A percentile compares a stretch with the other conserved stretches of the same genome.
These are phyloP conservation scores for Turdus rufiventris DNA, from an alignment of 2,113 vertebrate genomes.

Conservation along the genomic window DNA sequence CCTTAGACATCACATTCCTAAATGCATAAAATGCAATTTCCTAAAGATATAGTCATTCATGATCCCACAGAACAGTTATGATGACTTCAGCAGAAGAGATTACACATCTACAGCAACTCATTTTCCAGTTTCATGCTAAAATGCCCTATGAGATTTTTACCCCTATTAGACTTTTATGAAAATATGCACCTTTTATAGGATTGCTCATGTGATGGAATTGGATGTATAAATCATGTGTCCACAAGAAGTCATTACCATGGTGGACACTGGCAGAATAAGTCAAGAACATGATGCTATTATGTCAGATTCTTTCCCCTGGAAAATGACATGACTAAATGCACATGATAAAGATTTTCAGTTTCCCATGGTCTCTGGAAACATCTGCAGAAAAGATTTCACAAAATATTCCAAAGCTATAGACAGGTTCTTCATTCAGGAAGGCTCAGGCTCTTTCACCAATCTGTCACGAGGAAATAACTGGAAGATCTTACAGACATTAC, in stretches of 20 bases:
- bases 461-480: background rate
- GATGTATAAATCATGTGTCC: conserved; percentile 59
- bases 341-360: conserved; percentile 16
- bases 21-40: conserved; percentile 51
- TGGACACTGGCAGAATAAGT: conserved; percentile 56
- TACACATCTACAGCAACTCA: conserved; percentile 45
- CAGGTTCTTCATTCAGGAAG: background rate
- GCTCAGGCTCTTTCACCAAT: background rate
- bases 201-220: conserved; percentile 53
- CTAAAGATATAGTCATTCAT: conserved; percentile 29
- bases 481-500: background rate
- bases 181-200: conserved; percentile 63
- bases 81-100: conserved; percentile 65
- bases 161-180: conserved; percentile 64
- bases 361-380: background rate
- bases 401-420: background rate
- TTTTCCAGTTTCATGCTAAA: conserved; percentile 57
- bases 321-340: conserved; percentile 35
- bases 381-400: background rate
- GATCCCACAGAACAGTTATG: conserved; percentile 53
- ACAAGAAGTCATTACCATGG: conserved; percentile 53
- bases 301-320: conserved; percentile 4
- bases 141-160: conserved; percentile 60
- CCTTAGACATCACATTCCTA: conserved; percentile 31
- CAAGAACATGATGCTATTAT: conserved; percentile 46